Percentiles rank a stretch among this genome's conserved stretches.
Conservation (phyloP, 2,113 vertebrate species). For the Nymphicus hollandicus region DNA sequence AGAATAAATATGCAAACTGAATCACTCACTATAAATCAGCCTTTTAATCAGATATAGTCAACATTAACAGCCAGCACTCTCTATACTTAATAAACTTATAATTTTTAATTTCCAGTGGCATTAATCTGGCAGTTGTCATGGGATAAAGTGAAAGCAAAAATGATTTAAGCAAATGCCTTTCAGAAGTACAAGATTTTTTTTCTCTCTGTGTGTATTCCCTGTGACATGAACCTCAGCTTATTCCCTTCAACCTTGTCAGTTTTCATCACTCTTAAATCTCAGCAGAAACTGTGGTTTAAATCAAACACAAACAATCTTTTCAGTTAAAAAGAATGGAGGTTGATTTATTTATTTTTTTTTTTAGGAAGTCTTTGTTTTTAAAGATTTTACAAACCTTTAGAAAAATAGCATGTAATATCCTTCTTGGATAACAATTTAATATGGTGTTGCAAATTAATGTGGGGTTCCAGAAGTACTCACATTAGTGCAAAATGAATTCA, state of each 20-base stretch:
- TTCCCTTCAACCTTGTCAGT: constrained; percentile 42
- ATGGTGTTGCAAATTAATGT: neutral
- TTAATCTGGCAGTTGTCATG: constrained; percentile 20
- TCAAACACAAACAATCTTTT: neutral
- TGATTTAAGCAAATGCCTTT: neutral
- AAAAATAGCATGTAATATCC: neutral
- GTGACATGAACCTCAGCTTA: neutral
- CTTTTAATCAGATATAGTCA: neutral
- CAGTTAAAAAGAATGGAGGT: neutral
- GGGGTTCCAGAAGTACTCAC: neutral
- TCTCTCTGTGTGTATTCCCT: neutral
- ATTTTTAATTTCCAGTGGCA: constrained; percentile 31
- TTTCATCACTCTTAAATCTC: constrained; percentile 40
- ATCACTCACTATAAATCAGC: neutral
- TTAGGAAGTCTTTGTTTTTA: neutral
- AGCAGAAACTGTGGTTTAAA: neutral
- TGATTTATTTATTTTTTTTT: neutral
- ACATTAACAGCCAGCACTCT: neutral
- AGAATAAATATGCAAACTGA: neutral
- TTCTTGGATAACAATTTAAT: neutral
- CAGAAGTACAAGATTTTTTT: neutral
- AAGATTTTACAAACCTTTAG: neutral
- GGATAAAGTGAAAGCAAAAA: constrained; percentile 26
- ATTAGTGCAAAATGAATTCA: constrained; percentile 31
- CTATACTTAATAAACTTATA: neutral